Evolutionary conservation across 2,797 vertebrate genomes (phyloP).

Genomic region (Muraenolepis orangiensis): DNA sequence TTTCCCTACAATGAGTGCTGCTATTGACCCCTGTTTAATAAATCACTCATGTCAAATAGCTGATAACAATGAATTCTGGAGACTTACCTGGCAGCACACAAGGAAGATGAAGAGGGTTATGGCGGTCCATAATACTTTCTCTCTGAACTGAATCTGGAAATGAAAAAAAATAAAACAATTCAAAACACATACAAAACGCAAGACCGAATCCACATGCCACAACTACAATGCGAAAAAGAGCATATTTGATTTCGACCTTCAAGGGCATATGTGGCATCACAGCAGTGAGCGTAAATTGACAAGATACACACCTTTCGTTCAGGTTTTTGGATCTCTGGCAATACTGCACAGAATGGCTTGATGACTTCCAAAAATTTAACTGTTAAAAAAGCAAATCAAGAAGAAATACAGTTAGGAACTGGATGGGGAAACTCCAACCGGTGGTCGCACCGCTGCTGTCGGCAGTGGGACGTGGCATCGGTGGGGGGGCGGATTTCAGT

Average conservation of each 20-base stretch:
- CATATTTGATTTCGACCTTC: background rate
- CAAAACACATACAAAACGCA: background rate
- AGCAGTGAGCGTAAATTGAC: background rate
- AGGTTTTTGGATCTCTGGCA: conserved; percentile 96
- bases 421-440: background rate
- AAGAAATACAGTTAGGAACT: background rate
- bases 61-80: background rate
- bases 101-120: conserved; percentile 99
- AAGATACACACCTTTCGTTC: conserved; percentile 85
- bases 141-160: conserved; percentile 94
- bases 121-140: conserved; percentile 98
- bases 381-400: conserved; percentile 59
- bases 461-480: conserved; percentile 55
- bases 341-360: conserved; percentile 94
- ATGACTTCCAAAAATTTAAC: conserved; percentile 99
- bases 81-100: conserved; percentile 94
- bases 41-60: background rate
- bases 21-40: background rate
- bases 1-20: background rate
- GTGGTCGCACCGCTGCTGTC: no score
- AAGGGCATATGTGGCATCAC: background rate
- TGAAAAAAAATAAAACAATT: no score
- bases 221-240: background rate
- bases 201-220: background rate
- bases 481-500: conserved; percentile 36